Conservation (phyloP, 2,113 vertebrate genomes). For the Eleginops maclovinus region DNA sequence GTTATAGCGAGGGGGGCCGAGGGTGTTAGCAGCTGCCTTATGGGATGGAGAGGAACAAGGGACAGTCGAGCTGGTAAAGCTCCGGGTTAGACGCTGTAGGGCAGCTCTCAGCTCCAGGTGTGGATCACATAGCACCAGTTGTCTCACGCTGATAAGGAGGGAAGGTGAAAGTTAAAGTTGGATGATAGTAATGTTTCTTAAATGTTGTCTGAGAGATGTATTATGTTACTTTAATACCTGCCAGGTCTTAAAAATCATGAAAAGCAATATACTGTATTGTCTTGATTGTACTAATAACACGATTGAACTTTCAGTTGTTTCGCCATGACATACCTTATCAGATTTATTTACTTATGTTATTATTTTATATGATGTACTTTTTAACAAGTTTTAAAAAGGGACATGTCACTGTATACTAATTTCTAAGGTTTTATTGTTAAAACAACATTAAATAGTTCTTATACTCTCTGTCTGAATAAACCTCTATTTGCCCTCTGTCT, state of each 20-base stretch:
- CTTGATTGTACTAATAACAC: background rate
- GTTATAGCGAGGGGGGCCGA: constrained; percentile 64
- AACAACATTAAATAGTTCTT: too few species aligned
- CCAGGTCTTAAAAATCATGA: background rate
- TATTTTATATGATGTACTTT: background rate
- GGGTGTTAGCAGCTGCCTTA: constrained; percentile 73
- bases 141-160: constrained; percentile 28
- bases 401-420: too few species aligned
- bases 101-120: constrained; percentile 36
- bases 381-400: background rate
- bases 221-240: background rate
- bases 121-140: constrained; percentile 33
- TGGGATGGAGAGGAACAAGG: constrained; percentile 61
- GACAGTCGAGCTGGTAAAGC: constrained; percentile 49
- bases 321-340: background rate
- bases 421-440: too few species aligned
- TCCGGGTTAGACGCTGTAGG: constrained; percentile 6
- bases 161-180: constrained; percentile 22
- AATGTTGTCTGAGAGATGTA: background rate
- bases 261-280: background rate
- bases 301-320: background rate
- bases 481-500: too few species aligned
- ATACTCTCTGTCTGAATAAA: too few species aligned
- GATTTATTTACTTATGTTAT: background rate
- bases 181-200: too few species aligned